A percentile compares a stretch with the other conserved stretches of the same genome.
Evolutionary conservation across 2,888 invertebrate genomes (phyloP).

Genomic region (Agrilus mali): DNA sequence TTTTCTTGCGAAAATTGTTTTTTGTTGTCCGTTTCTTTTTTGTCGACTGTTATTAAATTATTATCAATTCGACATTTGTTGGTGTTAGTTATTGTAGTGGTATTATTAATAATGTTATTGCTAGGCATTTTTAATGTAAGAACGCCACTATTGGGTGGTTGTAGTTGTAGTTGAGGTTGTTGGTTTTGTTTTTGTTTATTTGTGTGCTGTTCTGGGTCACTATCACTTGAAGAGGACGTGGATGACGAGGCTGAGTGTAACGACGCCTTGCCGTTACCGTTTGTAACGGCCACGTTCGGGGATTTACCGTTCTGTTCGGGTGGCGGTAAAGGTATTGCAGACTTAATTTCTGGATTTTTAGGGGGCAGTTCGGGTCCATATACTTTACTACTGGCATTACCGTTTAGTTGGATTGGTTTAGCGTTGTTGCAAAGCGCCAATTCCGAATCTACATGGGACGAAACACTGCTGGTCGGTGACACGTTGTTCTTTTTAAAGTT

Average conservation of each 20-base stretch:
- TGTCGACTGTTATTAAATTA: too few relatives aligned
- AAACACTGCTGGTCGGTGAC: constrained; percentile 27
- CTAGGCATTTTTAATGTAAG: too few relatives aligned
- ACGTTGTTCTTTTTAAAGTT: constrained; percentile 31
- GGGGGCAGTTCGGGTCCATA: constrained; percentile 31
- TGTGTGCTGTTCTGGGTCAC: constrained; percentile 13
- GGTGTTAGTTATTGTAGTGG: constrained; percentile 2
- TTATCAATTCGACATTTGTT: background rate
- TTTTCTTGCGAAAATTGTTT: background rate
- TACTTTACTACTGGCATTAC: constrained; percentile 25
- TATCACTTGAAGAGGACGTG: constrained; percentile 15
- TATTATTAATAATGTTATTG: too few relatives aligned
- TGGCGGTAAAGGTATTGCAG: constrained; percentile 6
- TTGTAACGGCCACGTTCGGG: constrained; percentile 13
- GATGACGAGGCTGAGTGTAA: constrained; percentile 4
- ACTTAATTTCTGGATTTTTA: constrained; percentile 7
- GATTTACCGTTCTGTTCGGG: constrained; percentile 13
- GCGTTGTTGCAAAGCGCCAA: constrained; percentile 8
- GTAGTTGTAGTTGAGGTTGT: background rate
- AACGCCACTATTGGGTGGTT: constrained; percentile 1
- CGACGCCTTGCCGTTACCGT: constrained; percentile 8
- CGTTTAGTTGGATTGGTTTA: constrained; percentile 16
- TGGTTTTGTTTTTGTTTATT: constrained; percentile 1
- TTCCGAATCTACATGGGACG: constrained; percentile 8
- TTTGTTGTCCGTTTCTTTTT: background rate